Base-by-base conservation (phyloP, 2,113 vertebrate genomes). In the Sylvia atricapilla region DNA sequence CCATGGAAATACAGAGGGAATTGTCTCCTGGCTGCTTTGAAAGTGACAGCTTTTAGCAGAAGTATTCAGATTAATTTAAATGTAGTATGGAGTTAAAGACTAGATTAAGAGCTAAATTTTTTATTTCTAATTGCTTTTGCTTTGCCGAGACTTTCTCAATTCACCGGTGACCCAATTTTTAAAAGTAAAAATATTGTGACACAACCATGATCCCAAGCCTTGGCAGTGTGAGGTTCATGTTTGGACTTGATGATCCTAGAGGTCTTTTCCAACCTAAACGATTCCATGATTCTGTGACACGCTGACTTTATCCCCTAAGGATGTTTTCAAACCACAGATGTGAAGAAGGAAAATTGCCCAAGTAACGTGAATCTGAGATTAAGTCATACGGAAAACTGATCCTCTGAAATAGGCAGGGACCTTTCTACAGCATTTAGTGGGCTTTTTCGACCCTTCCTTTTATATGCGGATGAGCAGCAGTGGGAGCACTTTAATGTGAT, bases 101-200 rank as follows among this genome's bases (percentile, higher is more conserved):
- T 83, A 73, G n/a, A 78, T 59, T 77, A 77, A 77, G 27, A 90
- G 33, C 46, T 69, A 22, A 58, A 58, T 77, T 3, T 90, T 74
- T 91, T n/a, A 55, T 67, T 83, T 81, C 68, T 70, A 75, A 27
- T 33, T 94, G 58, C 52, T 76, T 80, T 83, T 82, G 24, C 62
- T 81, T 90, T 79, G 77, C 56, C 82, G 93, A 89, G 83, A 27
- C 58, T 70, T 90, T 74, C 75, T 84, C 75, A 86, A 81, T 89
- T 86, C 41, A 78, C 68, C 27, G 17, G 24, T 86, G 68, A 96
- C 74, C 90, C 78, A 30, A 56, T 84, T 93, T 90, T 90, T 52
- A 90, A 77, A 80, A 95, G 69, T 37, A 60, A 41, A 60, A 73
- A n/a, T 62, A 50, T 17, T 75, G 25, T 75, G 59, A 47, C 70